A percentile compares a stretch with the other conserved stretches of the same genome.
Evolutionary conservation across 2,797 vertebrate genomes (phyloP).

Genomic region (Picus viridis): DNA sequence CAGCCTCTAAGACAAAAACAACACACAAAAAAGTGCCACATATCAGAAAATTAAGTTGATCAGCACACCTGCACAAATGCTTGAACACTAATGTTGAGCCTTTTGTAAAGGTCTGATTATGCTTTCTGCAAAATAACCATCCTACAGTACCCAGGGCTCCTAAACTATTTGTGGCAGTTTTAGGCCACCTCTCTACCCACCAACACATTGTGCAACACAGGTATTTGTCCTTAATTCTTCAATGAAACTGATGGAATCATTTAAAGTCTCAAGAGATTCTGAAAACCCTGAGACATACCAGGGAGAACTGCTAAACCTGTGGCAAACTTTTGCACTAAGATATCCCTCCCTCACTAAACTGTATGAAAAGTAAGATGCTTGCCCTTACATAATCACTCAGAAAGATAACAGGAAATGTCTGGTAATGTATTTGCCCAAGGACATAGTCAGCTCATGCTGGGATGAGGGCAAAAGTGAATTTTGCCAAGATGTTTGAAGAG

Average conservation of each 20-base stretch:
- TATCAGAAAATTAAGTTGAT: background rate
- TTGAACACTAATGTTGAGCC: background rate
- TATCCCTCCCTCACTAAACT: background rate
- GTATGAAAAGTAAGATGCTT: background rate
- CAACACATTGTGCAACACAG: background rate
- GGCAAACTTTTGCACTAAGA: background rate
- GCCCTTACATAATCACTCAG: background rate
- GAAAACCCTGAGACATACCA: background rate
- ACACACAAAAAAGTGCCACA: background rate
- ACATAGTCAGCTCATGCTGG: background rate
- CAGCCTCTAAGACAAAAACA: conserved; percentile 53
- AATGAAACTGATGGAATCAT: background rate
- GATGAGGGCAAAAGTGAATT: background rate
- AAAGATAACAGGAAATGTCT: background rate
- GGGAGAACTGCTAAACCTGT: background rate
- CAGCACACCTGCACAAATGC: background rate
- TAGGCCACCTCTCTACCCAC: background rate
- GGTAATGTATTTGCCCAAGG: background rate
- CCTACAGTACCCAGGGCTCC: background rate
- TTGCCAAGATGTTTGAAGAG: background rate
- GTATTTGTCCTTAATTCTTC: background rate
- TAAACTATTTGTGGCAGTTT: background rate
- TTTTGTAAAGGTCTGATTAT: background rate
- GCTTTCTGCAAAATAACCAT: background rate
- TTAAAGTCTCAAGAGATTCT: background rate